These are phyloP conservation scores for Sardinella longiceps DNA, from an alignment of 2,797 vertebrate species.

Conservation along the genomic window DNA sequence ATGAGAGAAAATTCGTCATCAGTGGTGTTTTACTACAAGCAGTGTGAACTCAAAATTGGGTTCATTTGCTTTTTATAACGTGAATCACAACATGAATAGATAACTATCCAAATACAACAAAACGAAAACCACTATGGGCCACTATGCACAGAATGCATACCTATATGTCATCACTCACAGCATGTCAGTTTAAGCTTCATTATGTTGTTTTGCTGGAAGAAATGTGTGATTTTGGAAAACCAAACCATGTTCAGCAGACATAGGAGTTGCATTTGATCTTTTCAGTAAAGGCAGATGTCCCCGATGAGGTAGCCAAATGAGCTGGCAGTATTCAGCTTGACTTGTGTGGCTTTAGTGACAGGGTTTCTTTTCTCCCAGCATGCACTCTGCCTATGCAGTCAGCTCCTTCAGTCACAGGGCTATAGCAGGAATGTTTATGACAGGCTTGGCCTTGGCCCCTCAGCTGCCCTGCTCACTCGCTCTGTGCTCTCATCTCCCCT, in stretches of 20 bases:
- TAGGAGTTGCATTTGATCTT: constrained; percentile 40
- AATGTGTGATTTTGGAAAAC: constrained; percentile 39
- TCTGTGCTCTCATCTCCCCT: neutral
- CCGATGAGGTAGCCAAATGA: constrained; percentile 57
- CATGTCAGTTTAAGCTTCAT: neutral
- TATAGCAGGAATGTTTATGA: constrained; percentile 32
- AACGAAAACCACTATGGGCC: neutral
- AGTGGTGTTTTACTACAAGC: neutral
- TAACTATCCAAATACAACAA: neutral
- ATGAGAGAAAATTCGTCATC: neutral
- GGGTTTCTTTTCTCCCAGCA: constrained; percentile 25
- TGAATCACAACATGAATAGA: neutral
- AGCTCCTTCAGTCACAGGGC: constrained; percentile 34
- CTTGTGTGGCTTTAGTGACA: constrained; percentile 58
- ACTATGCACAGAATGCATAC: neutral
- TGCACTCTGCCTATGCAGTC: constrained; percentile 24
- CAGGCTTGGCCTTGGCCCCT: constrained; percentile 28
- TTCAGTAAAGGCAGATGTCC: constrained; percentile 68
- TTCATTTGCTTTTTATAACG: neutral
- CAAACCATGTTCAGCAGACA: constrained; percentile 50
- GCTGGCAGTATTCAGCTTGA: constrained; percentile 57
- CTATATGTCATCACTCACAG: neutral
- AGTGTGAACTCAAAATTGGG: neutral
- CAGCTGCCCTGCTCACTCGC: constrained; percentile 7
- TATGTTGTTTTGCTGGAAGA: neutral